phyloP scores from a whole-genome alignment of 1,140 invertebrate species.

The Hycleus phaleratus region DNA sequence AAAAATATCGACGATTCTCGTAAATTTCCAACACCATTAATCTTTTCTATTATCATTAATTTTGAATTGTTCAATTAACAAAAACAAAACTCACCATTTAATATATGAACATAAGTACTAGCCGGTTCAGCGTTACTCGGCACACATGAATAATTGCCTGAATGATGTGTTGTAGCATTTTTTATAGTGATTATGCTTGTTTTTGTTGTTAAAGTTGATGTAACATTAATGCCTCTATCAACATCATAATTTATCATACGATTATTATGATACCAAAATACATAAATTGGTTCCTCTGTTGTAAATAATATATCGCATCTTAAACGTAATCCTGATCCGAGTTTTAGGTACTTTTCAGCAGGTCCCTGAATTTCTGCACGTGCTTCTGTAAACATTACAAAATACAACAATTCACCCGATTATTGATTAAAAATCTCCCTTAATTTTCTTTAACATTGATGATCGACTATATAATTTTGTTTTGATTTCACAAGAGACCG shows the following conservation, averaged over 20 bases:
- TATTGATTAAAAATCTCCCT: no score
- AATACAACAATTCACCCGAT: no score
- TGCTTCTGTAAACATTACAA: slow-evolving; percentile 56
- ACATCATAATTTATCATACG: slow-evolving; percentile 85
- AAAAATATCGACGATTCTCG: slow-evolving; percentile 8
- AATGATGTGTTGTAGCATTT: slow-evolving; percentile 60
- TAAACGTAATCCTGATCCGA: slow-evolving; percentile 71
- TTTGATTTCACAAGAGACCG: no score
- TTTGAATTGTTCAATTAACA: neutral
- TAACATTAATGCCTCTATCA: slow-evolving; percentile 75
- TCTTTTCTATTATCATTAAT: neutral
- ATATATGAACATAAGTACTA: slow-evolving; percentile 76
- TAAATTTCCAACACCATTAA: neutral
- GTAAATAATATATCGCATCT: slow-evolving; percentile 73
- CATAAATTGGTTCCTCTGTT: slow-evolving; percentile 72
- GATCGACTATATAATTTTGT: no score
- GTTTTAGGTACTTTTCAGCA: slow-evolving; percentile 76
- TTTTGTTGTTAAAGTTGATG: slow-evolving; percentile 52
- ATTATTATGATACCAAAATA: slow-evolving; percentile 84
- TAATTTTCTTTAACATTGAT: no score
- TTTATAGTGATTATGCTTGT: slow-evolving; percentile 58
- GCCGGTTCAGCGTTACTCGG: slow-evolving; percentile 78
- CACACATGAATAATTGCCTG: slow-evolving; percentile 82
- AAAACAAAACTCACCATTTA: slow-evolving; percentile 56
- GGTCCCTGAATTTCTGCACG: slow-evolving; percentile 77